Base-by-base conservation (phyloP, 2,888 invertebrate genomes). In the Orchesellides sinensis region DNA sequence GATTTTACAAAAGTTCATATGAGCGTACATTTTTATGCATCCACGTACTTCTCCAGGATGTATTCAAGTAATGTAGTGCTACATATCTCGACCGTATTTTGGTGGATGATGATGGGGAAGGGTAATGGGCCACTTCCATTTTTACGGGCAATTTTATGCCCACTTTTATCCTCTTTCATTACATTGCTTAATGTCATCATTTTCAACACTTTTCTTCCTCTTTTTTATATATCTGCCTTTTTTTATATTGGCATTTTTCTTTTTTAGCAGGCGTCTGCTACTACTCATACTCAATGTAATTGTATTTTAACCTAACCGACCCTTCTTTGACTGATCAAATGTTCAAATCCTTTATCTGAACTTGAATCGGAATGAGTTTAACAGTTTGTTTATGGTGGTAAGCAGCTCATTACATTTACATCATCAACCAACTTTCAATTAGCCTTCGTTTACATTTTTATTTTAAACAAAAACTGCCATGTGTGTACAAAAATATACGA, bases 111-210 rank as follows among this genome's bases (percentile, higher is more conserved):
- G 83, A 72, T 83, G 75, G 73, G 77, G 77, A 82, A 82, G 84
- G 83, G 77, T 77, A 84, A 85, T 85, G 85, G 83, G 80, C 80
- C 81, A 84, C 80, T 86, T 84, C 83, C 84, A 86, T 86, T 86
- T 86, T 86, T 86, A 86, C 84, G 84, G 84, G 83, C 69, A 77
- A 79, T 78, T 85, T 84, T 78, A 81, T 79, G 78, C 83, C 77
- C 83, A 83, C 83, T 86, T 83, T 86, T 86, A 86, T 86, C 86
- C 84, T 83, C 83, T 84, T 86, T 86, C 84, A 86, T 86, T 86
- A 84, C 80, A 84, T 83, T 81, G 83, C 82, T 81, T 84, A 86
- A 86, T 86, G 83, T 84, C 86, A 86, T 86, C 84, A 84, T 84
- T 86, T 82, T 85, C 84, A 72, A 84, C 84, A 75, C 84, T 75